Percentiles rank a stretch among this genome's conserved stretches.
Evolutionary conservation across 2,113 vertebrate genomes (phyloP).

Genomic region (Orcinus orca): DNA sequence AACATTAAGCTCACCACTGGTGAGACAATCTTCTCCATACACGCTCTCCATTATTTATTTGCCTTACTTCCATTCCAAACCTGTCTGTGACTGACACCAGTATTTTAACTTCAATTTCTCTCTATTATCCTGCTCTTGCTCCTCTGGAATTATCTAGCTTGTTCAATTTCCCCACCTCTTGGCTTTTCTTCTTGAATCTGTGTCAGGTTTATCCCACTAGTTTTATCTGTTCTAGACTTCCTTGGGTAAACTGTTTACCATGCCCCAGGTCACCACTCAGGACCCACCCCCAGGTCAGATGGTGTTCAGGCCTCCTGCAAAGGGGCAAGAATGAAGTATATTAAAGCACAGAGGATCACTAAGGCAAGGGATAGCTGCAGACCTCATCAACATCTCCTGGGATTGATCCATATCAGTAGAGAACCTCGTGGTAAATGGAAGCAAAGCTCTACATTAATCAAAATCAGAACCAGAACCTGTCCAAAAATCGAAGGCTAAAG

Average conservation of each 20-base stretch:
- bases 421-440: not conserved
- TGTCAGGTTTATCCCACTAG: not conserved
- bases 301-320: not conserved
- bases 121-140: not conserved
- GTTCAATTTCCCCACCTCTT: not conserved
- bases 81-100: not conserved
- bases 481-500: not conserved
- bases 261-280: not conserved
- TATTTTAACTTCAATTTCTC: not conserved
- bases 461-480: not conserved
- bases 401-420: not conserved
- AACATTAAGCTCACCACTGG: not conserved
- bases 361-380: not conserved
- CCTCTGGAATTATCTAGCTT: not conserved
- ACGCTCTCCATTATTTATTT: not conserved
- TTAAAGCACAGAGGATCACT: not conserved
- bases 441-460: not conserved
- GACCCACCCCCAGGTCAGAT: not conserved
- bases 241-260: not conserved
- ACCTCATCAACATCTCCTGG: too few relatives aligned
- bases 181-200: not conserved
- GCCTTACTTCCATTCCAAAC: not conserved
- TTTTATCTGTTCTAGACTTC: not conserved
- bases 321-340: fast-evolving
- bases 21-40: not conserved